Evolutionary conservation across 2,888 invertebrate species (phyloP), one percentile per base, ranked within the genome.

Genomic region (Diadegma fenestrale): DNA sequence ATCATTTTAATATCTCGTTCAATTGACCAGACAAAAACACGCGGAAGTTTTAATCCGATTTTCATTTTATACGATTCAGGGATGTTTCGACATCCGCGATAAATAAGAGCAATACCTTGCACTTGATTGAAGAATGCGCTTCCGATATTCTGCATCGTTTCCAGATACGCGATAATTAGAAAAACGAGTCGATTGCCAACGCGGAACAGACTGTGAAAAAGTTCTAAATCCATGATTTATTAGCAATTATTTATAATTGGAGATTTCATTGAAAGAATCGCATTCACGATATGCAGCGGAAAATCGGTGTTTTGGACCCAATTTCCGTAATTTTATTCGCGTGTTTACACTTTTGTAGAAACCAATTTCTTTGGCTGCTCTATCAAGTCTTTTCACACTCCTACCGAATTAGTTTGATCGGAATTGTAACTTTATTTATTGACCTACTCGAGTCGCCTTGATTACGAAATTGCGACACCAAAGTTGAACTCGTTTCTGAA

Each of bases 1-100:
- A 41, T 51, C 2, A 37, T 7, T 54, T 72, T 14, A 64, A 72
- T 66, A 26, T 43, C 54, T 51, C 48, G 30, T 71, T 17, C 33
- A 64, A 48, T 30, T 64, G 10, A 45, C 10, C 22, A 7, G n/a
- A 51, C 69, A 19, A 19, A 43, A 66, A 51, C 41, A 48, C 33
- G 43, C 68, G 71, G 77, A 82, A 82, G 72, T 71, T 54, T 22
- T 37, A 19, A 22, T 45, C n/a, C 48, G 26, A 51, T 71, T 72
- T 72, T 78, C 19, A 78, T 71, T 72, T 73, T 26, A n/a, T n/a
- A 78, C 54, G 22, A 79, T 73, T 68, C 73, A 78, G 73, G 61
- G 73, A 72, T 61, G n/a, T 66, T 72, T 66, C 14, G 43, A 51
- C n/a, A 22, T 72, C n/a, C 30, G 61, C 51, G 51, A n/a, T 37